Conservation (phyloP, 2,113 vertebrate genomes). For the Eurystomus gularis region DNA sequence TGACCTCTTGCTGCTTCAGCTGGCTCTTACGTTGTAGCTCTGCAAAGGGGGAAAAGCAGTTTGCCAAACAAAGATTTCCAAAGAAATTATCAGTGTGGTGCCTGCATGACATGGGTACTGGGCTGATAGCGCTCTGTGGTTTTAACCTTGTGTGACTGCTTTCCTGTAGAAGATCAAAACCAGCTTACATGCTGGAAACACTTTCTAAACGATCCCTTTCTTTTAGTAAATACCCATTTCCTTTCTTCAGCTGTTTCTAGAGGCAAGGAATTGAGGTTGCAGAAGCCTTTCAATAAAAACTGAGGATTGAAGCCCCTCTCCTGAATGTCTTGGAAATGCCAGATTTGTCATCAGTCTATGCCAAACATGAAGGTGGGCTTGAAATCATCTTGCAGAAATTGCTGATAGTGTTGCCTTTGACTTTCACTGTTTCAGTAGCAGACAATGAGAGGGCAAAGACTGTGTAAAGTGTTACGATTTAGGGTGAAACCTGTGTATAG, state of each 20-base stretch:
- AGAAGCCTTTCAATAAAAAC: background rate
- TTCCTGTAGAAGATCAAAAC: background rate
- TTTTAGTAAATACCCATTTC: background rate
- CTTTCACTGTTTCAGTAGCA: background rate
- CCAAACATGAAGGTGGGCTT: background rate
- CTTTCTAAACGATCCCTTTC: background rate
- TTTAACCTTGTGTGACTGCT: background rate
- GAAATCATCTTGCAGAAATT: background rate
- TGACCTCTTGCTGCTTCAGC: background rate
- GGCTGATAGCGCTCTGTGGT: background rate
- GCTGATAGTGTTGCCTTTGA: background rate
- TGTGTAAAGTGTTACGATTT: background rate
- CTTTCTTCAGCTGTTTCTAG: background rate
- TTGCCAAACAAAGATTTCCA: background rate
- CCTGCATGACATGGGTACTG: background rate
- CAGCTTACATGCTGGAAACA: background rate
- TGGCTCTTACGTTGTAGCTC: background rate
- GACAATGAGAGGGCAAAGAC: background rate
- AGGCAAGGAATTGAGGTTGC: background rate
- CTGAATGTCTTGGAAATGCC: background rate
- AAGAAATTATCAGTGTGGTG: background rate
- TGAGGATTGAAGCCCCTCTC: background rate
- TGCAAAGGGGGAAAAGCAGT: background rate
- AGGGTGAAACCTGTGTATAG: background rate
- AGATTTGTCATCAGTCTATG: background rate